These are phyloP conservation scores for Dromius quadrimaculatus DNA, from an alignment of 2,888 invertebrate species.

Conservation along the genomic window DNA sequence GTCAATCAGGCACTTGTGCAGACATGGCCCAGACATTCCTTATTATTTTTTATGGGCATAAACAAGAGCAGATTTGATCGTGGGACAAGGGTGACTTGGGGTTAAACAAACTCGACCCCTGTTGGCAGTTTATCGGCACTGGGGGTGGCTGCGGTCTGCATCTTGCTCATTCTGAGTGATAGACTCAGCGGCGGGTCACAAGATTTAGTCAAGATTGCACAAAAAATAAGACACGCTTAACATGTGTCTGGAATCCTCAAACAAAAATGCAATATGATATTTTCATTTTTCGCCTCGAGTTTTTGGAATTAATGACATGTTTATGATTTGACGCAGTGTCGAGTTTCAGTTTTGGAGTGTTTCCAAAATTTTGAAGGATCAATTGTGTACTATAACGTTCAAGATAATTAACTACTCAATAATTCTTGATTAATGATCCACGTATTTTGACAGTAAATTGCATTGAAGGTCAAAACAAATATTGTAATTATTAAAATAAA, in stretches of 20 bases:
- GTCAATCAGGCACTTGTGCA: slow-evolving; percentile 27
- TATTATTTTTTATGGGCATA: slow-evolving; percentile 38
- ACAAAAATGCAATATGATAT: slow-evolving; percentile 47
- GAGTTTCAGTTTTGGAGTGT: slow-evolving; percentile 15
- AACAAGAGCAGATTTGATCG: slow-evolving; percentile 34
- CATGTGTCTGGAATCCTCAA: slow-evolving; percentile 48
- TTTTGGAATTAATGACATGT: slow-evolving; percentile 46
- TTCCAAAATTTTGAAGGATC: background rate
- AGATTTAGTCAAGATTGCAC: slow-evolving; percentile 36
- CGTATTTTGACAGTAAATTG: slow-evolving; percentile 16
- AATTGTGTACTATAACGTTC: slow-evolving; percentile 16
- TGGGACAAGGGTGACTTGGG: slow-evolving; percentile 38
- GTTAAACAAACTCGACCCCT: slow-evolving; percentile 51
- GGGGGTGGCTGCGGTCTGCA: slow-evolving; percentile 10
- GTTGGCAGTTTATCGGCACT: slow-evolving; percentile 44
- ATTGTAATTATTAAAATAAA: no score
- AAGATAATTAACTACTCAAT: slow-evolving; percentile 32
- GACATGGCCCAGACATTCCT: slow-evolving; percentile 31
- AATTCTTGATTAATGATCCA: slow-evolving; percentile 10
- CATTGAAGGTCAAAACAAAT: no score
- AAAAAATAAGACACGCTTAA: slow-evolving; percentile 49
- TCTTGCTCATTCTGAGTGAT: slow-evolving; percentile 8
- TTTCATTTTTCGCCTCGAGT: slow-evolving; percentile 43
- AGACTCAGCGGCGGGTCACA: slow-evolving; percentile 3
- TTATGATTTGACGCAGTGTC: slow-evolving; percentile 39